Base-by-base conservation (phyloP, 2,113 vertebrate species). In the Mohoua ochrocephala region DNA sequence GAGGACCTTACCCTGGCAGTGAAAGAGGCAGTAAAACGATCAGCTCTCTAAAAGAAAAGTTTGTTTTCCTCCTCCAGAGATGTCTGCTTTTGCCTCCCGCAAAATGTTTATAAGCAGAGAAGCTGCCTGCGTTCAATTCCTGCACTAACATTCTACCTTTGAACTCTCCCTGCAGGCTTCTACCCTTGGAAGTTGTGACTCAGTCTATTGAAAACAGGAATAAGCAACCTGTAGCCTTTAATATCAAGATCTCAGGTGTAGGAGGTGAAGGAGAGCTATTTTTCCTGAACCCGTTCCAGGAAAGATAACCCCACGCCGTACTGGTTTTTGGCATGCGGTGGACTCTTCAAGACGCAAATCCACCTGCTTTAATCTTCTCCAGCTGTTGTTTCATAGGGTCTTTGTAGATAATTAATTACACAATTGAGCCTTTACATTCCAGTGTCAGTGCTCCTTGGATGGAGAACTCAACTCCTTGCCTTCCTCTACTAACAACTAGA, bases 321-420 rank as follows among this genome's bases (percentile, higher is more conserved):
- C 57, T 76, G 64, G 53, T 26, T 79, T 92, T 78, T 88, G 94
- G 89, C 86, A 80, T 8, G n/a, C 0, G 0, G 54, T 57, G 49
- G 77, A 50, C 65, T 90, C 84, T 95, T 65, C 83, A 76, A 87
- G 84, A 82, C 60, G 95, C 88, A 96, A 95, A 97, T 97, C 81
- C 97, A 98, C 97, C 97, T 98, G 97, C 85, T 97, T 95, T 97
- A 97, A 98, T 96, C 53, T 77, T 90, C 68, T 76, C 95, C 96
- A 98, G 96, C 95, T 97, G 96, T 61, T 95, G 82, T 59, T 95
- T 69, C 88, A 81, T 13, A 33, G 89, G 18, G 26, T 64, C 70
- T 93, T 84, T 63, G 75, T 79, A 94, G 81, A 76, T 68, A 97
- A 91, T 91, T 93, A 91, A 53, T 95, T 92, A 91, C 57, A 91